Conservation (phyloP, 2,113 vertebrate genomes). For the Oriolus oriolus region DNA sequence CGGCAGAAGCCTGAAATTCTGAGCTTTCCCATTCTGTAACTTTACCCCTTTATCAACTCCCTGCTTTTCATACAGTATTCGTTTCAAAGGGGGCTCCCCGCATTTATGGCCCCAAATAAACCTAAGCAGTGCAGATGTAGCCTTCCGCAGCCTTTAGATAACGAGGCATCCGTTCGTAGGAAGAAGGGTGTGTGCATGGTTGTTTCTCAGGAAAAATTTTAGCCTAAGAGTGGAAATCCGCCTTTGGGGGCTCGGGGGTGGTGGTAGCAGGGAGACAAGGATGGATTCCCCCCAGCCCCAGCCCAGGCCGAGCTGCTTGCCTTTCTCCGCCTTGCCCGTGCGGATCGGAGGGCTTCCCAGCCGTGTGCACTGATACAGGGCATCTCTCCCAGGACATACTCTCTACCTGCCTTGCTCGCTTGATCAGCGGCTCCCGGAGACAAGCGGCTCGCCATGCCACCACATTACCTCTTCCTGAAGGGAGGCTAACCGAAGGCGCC, state of each 20-base stretch:
- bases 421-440: background rate
- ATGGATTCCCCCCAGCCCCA: background rate
- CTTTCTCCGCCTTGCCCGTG: background rate
- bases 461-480: background rate
- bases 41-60: background rate
- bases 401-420: background rate
- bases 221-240: background rate
- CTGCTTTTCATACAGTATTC: constrained; percentile 1
- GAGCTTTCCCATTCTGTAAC: background rate
- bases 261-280: background rate
- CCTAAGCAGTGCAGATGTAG: background rate
- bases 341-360: too few species aligned
- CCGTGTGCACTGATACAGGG: too few species aligned
- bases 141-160: background rate
- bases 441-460: background rate
- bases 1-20: background rate
- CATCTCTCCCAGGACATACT: background rate
- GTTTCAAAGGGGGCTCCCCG: constrained; percentile 37
- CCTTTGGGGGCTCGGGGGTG: accelerated
- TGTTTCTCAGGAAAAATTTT: background rate
- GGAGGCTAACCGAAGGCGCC: background rate
- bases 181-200: background rate
- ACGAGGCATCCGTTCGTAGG: background rate
- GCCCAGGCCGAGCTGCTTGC: background rate
- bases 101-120: constrained; percentile 37